Evolutionary conservation across 2,113 vertebrate species (phyloP).

Genomic region (Eretmochelys imbricata): DNA sequence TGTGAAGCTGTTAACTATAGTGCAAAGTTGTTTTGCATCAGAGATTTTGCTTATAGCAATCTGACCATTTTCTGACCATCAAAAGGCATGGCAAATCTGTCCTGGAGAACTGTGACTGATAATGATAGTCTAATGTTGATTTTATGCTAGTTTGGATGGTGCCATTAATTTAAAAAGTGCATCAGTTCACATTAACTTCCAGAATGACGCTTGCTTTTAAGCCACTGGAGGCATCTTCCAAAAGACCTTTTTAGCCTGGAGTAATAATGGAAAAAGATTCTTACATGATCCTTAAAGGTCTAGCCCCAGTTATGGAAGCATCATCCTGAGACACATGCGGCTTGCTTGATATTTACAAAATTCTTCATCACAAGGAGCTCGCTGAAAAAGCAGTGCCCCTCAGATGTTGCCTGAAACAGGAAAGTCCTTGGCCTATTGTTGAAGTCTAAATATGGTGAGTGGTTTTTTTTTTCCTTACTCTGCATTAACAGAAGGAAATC

Average conservation of each 20-base stretch:
- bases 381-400: neutral
- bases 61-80: neutral
- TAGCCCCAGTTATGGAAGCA: neutral
- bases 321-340: neutral
- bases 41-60: neutral
- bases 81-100: neutral
- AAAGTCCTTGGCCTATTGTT: neutral
- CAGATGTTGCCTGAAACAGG: neutral
- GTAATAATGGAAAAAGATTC: neutral
- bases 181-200: neutral
- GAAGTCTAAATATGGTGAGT: neutral
- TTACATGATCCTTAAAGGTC: neutral
- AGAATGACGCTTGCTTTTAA: neutral
- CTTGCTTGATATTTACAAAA: neutral
- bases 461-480: neutral
- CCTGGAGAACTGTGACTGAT: too few relatives aligned
- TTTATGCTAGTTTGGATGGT: neutral
- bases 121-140: neutral
- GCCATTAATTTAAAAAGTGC: neutral
- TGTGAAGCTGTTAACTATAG: too few relatives aligned
- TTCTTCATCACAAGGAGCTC: neutral
- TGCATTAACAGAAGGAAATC: neutral
- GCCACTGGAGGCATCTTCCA: neutral
- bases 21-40: too few relatives aligned
- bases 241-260: neutral